Base-by-base conservation (phyloP, 1,140 invertebrate species). In the Apis florea region DNA sequence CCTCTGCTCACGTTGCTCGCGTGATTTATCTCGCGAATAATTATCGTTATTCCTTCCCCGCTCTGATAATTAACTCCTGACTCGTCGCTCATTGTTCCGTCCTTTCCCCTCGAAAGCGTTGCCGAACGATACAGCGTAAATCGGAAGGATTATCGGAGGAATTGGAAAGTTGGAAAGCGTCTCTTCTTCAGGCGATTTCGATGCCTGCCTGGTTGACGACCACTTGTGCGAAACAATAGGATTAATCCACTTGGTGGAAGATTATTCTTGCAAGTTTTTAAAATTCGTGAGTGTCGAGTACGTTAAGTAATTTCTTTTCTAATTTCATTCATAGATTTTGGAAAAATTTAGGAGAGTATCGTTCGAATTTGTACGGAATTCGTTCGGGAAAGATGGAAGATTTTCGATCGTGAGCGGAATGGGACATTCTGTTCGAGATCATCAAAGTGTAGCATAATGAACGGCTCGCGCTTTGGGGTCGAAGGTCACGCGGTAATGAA, bases 401-500 rank as follows among this genome's bases (percentile, higher is more conserved):
- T 31, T 31, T 31, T 40, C 76, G 47, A n/a, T n/a, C 53, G 6
- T 19, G 9, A 26, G 31, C n/a, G 49, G 68, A 64, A 53, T 59
- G 61, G 63, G 74, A 70, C 59, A 70, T 76, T 82, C 78, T 64
- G 74, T 80, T 59, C 85, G 83, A 86, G 89, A 92, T 90, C 88
- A 90, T 90, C 87, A 90, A 89, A 90, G 87, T 85, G 85, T 76
- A 56, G 84, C 89, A 84, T 93, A 92, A 93, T 92, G 92, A 93
- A 91, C 90, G 88, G 88, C 91, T 92, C 91, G 90, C 90, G 89
- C 89, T 88, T 75, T 84, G 77, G 80, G 92, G 92, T 93, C 91
- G 87, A 77, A 90, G 92, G 90, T 92, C 91, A 90, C 79, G 81
- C 76, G 87, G 89, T 93, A 93, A 93, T 93, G 91, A 93, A 93